Conservation (phyloP, 2,113 vertebrate genomes). For the Caretta caretta region DNA sequence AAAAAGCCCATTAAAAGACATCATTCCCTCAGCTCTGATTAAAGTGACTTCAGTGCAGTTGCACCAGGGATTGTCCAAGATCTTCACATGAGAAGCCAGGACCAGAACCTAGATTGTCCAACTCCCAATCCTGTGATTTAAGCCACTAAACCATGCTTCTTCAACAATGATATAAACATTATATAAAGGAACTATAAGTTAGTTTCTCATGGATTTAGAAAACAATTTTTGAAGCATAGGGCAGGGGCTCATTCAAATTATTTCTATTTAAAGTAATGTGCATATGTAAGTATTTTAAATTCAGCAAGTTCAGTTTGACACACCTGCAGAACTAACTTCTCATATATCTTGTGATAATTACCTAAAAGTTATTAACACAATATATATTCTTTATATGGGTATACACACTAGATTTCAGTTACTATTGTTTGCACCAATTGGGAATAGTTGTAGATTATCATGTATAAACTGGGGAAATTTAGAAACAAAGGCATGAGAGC, state of each 20-base stretch:
- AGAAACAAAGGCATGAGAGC: not conserved
- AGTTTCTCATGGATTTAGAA: not conserved
- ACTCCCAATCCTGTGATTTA: conserved; percentile 25
- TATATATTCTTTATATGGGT: not conserved
- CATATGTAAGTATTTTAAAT: not conserved
- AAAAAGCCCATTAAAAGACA: conserved; percentile 50
- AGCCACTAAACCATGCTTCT: not conserved
- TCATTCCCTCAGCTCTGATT: conserved; percentile 53
- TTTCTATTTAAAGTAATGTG: conserved; percentile 7
- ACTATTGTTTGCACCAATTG: not conserved
- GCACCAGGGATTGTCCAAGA: not conserved
- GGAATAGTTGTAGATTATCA: not conserved
- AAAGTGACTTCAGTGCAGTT: conserved; percentile 48
- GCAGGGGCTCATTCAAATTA: conserved; percentile 36
- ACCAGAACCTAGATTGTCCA: conserved; percentile 42
- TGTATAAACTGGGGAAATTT: not conserved
- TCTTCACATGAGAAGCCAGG: conserved; percentile 18
- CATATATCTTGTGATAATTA: not conserved
- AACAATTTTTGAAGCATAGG: not conserved
- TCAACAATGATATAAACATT: conserved; percentile 18
- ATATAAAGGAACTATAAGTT: not conserved
- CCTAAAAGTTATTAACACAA: conserved; percentile 13
- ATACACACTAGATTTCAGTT: not conserved
- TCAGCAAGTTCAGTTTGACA: not conserved
- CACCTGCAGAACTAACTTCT: not conserved